These are phyloP conservation scores for Euphydryas editha DNA, from an alignment of 2,888 invertebrate genomes.

Conservation along the genomic window DNA sequence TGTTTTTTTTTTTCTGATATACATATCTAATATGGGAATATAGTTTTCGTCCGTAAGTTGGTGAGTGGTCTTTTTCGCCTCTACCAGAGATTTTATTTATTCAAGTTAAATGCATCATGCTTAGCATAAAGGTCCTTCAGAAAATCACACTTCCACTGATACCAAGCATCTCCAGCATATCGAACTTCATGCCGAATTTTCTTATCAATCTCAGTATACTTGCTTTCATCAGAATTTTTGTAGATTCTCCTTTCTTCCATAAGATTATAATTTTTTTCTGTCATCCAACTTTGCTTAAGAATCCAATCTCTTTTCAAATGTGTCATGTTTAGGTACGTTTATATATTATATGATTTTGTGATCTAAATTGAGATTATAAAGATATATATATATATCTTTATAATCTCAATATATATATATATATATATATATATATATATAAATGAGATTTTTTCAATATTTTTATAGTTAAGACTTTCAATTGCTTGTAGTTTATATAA, in stretches of 20 bases:
- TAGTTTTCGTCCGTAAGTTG: too few species aligned
- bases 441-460: too few species aligned
- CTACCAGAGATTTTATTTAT: too few species aligned
- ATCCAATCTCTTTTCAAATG: slow-evolving; percentile 6
- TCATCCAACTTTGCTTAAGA: slow-evolving; percentile 15
- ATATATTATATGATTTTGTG: too few species aligned
- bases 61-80: too few species aligned
- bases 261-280: slow-evolving; percentile 14
- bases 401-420: too few species aligned
- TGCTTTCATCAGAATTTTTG: neutral
- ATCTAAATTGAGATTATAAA: too few species aligned
- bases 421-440: too few species aligned
- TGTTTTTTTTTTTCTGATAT: neutral
- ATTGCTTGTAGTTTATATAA: too few species aligned
- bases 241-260: slow-evolving; percentile 18
- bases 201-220: slow-evolving; percentile 10
- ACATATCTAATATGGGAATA: neutral
- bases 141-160: slow-evolving; percentile 6
- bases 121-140: slow-evolving; percentile 8
- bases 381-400: too few species aligned
- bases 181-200: slow-evolving; percentile 10
- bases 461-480: too few species aligned
- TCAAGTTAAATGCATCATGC: slow-evolving; percentile 4
- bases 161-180: neutral
- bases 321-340: too few species aligned